Percentiles rank a stretch among this genome's conserved stretches.
Evolutionary conservation across 2,797 vertebrate genomes (phyloP).

Genomic region (Pogoniulus pusillus): DNA sequence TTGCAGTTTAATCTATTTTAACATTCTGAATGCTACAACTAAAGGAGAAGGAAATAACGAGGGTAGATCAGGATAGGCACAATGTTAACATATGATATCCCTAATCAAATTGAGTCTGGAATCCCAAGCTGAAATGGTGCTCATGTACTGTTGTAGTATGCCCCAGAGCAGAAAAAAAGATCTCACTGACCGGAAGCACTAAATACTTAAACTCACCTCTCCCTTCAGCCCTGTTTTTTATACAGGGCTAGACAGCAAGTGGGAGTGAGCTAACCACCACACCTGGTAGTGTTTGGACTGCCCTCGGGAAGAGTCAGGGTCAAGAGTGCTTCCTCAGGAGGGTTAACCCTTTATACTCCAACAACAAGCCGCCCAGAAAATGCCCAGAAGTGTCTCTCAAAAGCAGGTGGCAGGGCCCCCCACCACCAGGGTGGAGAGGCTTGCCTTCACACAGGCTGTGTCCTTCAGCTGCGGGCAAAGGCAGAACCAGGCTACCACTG

Average conservation of each 20-base stretch:
- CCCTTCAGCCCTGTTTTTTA: not conserved
- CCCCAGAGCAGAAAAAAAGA: not conserved
- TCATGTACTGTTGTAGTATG: accelerated
- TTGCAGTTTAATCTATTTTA: conserved; percentile 7
- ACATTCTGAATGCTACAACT: not conserved
- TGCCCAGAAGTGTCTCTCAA: not conserved
- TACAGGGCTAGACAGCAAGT: too few species aligned
- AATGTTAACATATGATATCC: not conserved
- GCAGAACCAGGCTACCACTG: not conserved
- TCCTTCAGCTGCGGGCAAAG: not conserved
- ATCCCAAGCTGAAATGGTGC: not conserved
- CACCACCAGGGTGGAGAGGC: not conserved
- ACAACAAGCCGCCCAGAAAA: not conserved
- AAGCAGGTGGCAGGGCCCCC: not conserved
- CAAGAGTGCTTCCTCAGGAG: too few species aligned
- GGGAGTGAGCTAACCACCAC: too few species aligned
- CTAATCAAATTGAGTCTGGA: not conserved
- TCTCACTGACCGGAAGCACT: not conserved
- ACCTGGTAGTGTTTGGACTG: too few species aligned
- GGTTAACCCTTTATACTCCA: too few species aligned
- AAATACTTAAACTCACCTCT: not conserved
- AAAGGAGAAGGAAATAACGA: not conserved
- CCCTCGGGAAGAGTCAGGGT: too few species aligned
- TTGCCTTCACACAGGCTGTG: not conserved
- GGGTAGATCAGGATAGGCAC: conserved; percentile 15